Evolutionary conservation across 2,888 invertebrate species (phyloP).

Genomic region (Drosophila yooni): DNA sequence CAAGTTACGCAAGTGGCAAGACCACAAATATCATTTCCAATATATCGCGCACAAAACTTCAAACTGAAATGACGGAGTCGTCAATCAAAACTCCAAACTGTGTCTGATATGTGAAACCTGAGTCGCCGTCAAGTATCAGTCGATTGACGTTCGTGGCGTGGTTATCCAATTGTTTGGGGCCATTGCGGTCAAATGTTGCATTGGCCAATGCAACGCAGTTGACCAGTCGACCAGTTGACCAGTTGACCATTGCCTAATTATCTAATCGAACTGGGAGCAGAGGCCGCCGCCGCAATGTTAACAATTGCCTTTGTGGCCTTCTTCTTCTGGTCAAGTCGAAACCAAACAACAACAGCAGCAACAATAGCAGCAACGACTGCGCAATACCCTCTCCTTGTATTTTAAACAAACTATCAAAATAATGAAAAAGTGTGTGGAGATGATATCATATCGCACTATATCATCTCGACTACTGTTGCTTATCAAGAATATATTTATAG

Average conservation of each 20-base stretch:
- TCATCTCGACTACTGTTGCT: too few relatives aligned
- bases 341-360: slow-evolving; percentile 3
- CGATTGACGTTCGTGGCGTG: slow-evolving; percentile 38
- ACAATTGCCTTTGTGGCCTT: slow-evolving; percentile 51
- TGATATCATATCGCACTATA: too few relatives aligned
- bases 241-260: slow-evolving; percentile 18
- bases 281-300: slow-evolving; percentile 42
- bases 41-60: not conserved
- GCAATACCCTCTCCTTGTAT: not conserved
- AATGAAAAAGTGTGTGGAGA: not conserved
- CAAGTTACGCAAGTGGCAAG: not conserved
- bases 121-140: slow-evolving; percentile 3
- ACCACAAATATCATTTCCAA: not conserved
- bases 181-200: slow-evolving; percentile 40
- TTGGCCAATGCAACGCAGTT: not conserved
- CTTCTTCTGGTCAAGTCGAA: slow-evolving; percentile 21
- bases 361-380: not conserved
- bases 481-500: not conserved
- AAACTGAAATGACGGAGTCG: not conserved
- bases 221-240: slow-evolving; percentile 20
- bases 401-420: too few relatives aligned
- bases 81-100: not conserved
- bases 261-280: slow-evolving; percentile 6
- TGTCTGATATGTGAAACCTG: not conserved
- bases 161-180: slow-evolving; percentile 29